A percentile compares a stretch with the other conserved stretches of the same genome.
Conservation (phyloP, 2,113 vertebrate species). For the Limnothrissa miodon region DNA sequence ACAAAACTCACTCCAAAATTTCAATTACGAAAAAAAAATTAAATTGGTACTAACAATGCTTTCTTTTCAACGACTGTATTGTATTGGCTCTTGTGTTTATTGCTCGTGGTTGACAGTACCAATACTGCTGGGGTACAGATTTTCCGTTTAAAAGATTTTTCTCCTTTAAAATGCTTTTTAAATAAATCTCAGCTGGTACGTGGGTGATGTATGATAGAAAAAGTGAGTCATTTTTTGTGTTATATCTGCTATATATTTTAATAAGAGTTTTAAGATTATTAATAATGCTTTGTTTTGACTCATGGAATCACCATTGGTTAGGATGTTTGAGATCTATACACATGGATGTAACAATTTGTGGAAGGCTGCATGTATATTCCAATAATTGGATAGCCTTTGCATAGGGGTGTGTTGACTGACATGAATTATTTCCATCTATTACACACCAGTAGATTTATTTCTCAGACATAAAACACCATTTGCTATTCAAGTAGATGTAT, state of each 20-base stretch:
- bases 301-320: neutral
- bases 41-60: neutral
- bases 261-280: neutral
- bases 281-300: neutral
- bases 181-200: neutral
- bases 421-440: neutral
- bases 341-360: neutral
- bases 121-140: neutral
- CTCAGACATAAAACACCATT: neutral
- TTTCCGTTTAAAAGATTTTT: too few relatives aligned
- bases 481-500: neutral
- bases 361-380: constrained; percentile 4
- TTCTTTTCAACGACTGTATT: neutral
- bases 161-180: neutral
- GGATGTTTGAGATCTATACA: neutral
- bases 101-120: neutral
- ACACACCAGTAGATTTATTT: neutral
- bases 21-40: neutral
- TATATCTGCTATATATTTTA: neutral
- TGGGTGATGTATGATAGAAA: neutral
- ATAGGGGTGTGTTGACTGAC: neutral
- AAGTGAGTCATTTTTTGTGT: neutral
- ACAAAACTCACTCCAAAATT: neutral
- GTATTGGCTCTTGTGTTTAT: neutral
- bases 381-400: neutral